These are phyloP conservation scores for Drosophila sechellia DNA, from an alignment of 1,140 invertebrate genomes.

Conservation along the genomic window DNA sequence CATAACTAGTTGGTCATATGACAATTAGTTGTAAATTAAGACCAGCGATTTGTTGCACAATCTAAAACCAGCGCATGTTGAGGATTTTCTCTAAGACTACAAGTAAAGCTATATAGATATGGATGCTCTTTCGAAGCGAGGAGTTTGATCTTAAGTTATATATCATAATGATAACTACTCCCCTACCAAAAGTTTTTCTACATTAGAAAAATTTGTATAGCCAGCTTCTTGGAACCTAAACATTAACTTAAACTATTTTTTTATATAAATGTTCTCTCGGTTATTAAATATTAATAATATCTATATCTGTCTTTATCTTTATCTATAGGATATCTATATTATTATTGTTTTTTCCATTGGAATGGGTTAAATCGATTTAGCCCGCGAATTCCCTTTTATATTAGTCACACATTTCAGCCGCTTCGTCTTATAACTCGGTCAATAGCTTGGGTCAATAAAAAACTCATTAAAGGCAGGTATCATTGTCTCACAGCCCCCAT, in stretches of 20 bases:
- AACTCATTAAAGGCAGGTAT: constrained; percentile 60
- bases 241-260: too few relatives aligned
- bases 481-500: constrained; percentile 25
- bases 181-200: too few relatives aligned
- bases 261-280: too few relatives aligned
- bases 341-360: too few relatives aligned
- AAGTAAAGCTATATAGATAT: neutral
- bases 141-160: too few relatives aligned
- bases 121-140: too few relatives aligned
- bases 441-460: constrained; percentile 66
- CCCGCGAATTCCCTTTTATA: constrained; percentile 15
- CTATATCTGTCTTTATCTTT: neutral
- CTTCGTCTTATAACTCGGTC: constrained; percentile 54
- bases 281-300: neutral
- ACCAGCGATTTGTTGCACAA: constrained; percentile 31
- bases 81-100: constrained; percentile 15
- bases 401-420: constrained; percentile 34
- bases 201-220: too few relatives aligned
- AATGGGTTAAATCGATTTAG: neutral
- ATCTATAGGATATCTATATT: neutral
- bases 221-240: too few relatives aligned
- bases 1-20: constrained; percentile 68
- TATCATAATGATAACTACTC: too few relatives aligned
- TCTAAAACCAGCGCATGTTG: constrained; percentile 27
- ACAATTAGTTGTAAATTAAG: constrained; percentile 82